Evolutionary conservation across 2,797 vertebrate species (phyloP).

Genomic region (Streptopelia turtur): DNA sequence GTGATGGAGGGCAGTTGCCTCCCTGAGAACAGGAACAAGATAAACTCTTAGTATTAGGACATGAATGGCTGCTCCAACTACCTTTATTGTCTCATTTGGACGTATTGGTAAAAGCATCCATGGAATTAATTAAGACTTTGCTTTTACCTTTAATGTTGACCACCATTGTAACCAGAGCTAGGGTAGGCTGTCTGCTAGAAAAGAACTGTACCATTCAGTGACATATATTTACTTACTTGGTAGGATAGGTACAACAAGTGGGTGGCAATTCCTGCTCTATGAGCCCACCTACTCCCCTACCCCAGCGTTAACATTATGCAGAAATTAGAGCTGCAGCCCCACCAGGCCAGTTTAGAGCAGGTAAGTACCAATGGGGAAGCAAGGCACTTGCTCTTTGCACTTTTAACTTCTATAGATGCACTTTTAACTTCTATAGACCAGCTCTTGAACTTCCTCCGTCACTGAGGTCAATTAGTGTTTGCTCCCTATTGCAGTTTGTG

Average conservation of each 20-base stretch:
- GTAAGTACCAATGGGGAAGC: background rate
- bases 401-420: background rate
- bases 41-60: background rate
- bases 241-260: background rate
- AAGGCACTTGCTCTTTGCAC: background rate
- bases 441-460: background rate
- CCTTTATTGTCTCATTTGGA: background rate
- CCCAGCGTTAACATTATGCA: background rate
- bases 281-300: background rate
- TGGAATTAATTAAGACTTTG: background rate
- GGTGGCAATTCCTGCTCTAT: background rate
- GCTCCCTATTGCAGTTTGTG: background rate
- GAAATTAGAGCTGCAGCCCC: background rate
- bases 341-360: background rate
- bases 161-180: fast-evolving
- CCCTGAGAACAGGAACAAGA: background rate
- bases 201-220: background rate
- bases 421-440: background rate
- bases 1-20: background rate
- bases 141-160: background rate
- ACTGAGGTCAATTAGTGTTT: background rate
- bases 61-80: background rate
- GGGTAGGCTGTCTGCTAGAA: background rate
- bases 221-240: background rate
- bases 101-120: background rate